A percentile compares a stretch with the other conserved stretches of the same genome.
Evolutionary conservation across 2,797 vertebrate genomes (phyloP).

Genomic region (Calcarius lapponicus): DNA sequence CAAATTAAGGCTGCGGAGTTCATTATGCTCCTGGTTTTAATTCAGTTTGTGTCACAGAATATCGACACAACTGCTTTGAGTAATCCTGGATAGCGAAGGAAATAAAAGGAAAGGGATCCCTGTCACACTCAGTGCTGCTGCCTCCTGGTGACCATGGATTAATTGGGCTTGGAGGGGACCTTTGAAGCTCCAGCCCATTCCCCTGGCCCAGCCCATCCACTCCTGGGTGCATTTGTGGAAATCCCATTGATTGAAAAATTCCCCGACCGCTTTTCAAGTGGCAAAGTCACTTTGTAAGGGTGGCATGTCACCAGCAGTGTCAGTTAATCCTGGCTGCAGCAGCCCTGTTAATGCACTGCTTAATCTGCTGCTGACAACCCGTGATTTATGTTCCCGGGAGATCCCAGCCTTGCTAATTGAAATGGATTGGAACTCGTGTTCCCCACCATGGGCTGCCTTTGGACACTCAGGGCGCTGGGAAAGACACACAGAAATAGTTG

Average conservation of each 20-base stretch:
- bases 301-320: not conserved
- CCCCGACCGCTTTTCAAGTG: fast-evolving
- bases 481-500: not conserved
- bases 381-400: not conserved
- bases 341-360: not conserved
- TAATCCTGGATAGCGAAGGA: not conserved
- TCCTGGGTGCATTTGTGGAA: not conserved
- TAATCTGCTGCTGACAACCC: not conserved
- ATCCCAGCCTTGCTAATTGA: not conserved
- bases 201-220: not conserved
- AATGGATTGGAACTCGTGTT: not conserved
- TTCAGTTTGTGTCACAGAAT: not conserved
- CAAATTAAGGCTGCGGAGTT: not conserved
- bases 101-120: fast-evolving
- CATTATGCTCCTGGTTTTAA: not conserved
- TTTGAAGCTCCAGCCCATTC: not conserved
- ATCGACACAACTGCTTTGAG: not conserved
- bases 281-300: not conserved
- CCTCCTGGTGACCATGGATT: not conserved
- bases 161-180: not conserved
- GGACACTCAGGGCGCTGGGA: not conserved
- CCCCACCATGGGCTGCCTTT: not conserved
- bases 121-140: fast-evolving
- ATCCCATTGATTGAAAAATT: not conserved
- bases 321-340: not conserved